phyloP scores from a whole-genome alignment of 2,113 vertebrate species.

The Rhinichthys klamathensis region DNA sequence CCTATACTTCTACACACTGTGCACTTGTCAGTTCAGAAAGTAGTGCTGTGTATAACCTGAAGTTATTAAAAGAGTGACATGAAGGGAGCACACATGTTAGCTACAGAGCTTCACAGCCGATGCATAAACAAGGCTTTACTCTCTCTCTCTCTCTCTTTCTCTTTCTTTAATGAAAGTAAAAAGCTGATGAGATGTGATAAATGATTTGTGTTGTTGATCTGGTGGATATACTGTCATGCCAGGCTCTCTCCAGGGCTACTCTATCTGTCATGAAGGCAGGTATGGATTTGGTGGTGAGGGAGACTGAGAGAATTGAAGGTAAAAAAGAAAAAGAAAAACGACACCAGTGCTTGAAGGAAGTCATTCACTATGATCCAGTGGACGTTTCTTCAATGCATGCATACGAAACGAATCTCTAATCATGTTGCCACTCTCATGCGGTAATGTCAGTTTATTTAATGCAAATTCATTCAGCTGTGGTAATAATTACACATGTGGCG shows the following conservation, averaged over 20 bases:
- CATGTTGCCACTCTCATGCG: background rate
- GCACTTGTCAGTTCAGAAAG: background rate
- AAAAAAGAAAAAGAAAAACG: background rate
- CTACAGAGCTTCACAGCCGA: background rate
- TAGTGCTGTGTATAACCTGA: background rate
- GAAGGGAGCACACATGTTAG: background rate
- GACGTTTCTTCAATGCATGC: background rate
- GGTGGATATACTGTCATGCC: background rate
- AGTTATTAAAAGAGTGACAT: background rate
- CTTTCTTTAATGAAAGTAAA: conserved; percentile 6
- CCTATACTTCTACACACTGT: background rate
- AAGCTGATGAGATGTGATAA: conserved; percentile 25
- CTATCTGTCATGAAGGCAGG: conserved; percentile 16
- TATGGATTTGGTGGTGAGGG: background rate
- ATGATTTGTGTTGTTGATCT: conserved; percentile 15
- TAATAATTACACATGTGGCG: conserved; percentile 22
- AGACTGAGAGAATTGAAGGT: background rate
- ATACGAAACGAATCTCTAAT: background rate
- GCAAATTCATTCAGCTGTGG: conserved; percentile 12
- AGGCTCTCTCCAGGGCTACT: background rate
- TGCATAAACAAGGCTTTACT: background rate
- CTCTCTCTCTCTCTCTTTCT: background rate
- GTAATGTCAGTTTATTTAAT: background rate
- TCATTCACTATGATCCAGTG: background rate
- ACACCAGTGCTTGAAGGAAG: background rate